A percentile compares a stretch with the other conserved stretches of the same genome.
Evolutionary conservation across 2,113 vertebrate species (phyloP).

Genomic region (Lampris incognitus): DNA sequence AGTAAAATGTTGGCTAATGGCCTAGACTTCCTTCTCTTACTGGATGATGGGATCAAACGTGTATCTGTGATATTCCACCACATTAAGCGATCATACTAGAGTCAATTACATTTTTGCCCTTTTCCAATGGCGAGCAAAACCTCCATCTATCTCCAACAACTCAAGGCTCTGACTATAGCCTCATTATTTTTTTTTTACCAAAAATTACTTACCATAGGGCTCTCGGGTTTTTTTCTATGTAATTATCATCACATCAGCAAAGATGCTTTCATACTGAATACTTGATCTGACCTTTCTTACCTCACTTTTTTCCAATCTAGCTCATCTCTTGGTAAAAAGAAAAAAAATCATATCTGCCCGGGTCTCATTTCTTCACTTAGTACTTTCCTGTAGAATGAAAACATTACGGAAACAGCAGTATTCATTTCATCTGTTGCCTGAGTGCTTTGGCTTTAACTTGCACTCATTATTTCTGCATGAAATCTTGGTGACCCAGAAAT

Average conservation of each 20-base stretch:
- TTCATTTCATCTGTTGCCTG: conserved; percentile 58
- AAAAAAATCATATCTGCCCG: not conserved
- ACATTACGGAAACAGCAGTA: conserved; percentile 42
- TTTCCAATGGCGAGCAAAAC: not conserved
- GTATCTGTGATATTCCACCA: not conserved
- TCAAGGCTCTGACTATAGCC: not conserved
- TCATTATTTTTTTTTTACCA: too few relatives aligned
- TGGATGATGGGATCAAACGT: not conserved
- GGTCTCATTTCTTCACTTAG: conserved; percentile 24
- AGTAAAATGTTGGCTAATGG: too few relatives aligned
- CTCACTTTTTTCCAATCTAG: not conserved
- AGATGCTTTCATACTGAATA: not conserved
- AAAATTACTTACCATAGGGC: too few relatives aligned
- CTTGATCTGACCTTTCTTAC: too few relatives aligned
- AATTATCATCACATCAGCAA: not conserved
- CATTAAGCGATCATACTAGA: not conserved
- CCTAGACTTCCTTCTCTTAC: too few relatives aligned
- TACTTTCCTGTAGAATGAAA: conserved; percentile 24
- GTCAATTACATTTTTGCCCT: not conserved
- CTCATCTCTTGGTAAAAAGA: not conserved
- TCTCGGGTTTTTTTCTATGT: too few relatives aligned
- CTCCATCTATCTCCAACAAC: not conserved
- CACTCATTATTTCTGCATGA: conserved; percentile 58
- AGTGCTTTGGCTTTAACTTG: conserved; percentile 43
- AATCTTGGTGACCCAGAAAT: conserved; percentile 72